phyloP scores from a whole-genome alignment of 2,888 invertebrate genomes.

The Heliconius charithonia region DNA sequence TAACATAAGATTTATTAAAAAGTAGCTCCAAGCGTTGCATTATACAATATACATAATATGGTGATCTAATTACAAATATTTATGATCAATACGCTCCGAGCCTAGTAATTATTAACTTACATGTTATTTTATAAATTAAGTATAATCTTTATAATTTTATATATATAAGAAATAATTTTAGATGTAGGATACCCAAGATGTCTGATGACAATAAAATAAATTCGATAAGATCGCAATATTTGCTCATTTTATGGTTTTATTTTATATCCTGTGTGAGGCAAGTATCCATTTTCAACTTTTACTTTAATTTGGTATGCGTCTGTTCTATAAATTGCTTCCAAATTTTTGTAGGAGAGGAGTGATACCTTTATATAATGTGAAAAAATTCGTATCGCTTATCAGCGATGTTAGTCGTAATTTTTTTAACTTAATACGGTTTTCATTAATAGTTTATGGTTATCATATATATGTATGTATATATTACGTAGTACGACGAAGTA shows the following conservation, averaged over 20 bases:
- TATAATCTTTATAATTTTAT: conserved; percentile 36
- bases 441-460: too few relatives aligned
- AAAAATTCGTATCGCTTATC: too few relatives aligned
- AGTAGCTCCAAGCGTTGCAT: background rate
- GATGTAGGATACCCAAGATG: conserved; percentile 34
- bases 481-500: too few relatives aligned
- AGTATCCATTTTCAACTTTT: too few relatives aligned
- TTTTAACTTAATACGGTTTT: too few relatives aligned
- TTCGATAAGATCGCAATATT: conserved; percentile 38
- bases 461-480: too few relatives aligned
- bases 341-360: background rate
- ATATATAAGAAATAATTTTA: conserved; percentile 31
- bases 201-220: conserved; percentile 44
- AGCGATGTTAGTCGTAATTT: too few relatives aligned
- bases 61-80: background rate
- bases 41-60: background rate
- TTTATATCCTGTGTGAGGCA: background rate
- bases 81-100: background rate
- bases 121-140: conserved; percentile 26
- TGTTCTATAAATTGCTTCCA: background rate
- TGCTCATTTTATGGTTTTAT: conserved; percentile 41
- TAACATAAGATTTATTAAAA: background rate
- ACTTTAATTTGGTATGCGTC: too few relatives aligned
- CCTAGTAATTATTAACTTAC: conserved; percentile 3
- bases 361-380: too few relatives aligned